phyloP scores from a whole-genome alignment of 2,888 invertebrate genomes.

The Orchestes rusci region DNA sequence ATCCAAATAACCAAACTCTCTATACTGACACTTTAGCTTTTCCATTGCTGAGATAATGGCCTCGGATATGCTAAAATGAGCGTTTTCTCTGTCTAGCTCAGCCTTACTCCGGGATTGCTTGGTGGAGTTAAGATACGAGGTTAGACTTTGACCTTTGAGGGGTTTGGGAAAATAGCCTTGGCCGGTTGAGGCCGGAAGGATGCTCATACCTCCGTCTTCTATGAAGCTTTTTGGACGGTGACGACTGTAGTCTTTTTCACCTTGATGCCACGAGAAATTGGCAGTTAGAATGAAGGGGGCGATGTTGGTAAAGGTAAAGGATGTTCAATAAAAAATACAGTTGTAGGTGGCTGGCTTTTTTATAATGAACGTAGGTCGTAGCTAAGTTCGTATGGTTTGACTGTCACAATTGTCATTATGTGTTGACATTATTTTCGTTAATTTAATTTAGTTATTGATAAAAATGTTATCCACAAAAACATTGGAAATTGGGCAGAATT shows the following conservation, averaged over 20 bases:
- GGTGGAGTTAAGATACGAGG: slow-evolving; percentile 64
- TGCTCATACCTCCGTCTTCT: slow-evolving; percentile 52
- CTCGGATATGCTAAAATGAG: slow-evolving; percentile 78
- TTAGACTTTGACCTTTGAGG: slow-evolving; percentile 61
- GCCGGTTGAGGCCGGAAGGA: slow-evolving; percentile 51
- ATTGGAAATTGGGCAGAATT: too few relatives aligned
- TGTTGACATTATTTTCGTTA: background rate
- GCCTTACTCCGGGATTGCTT: slow-evolving; percentile 65
- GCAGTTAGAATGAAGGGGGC: too few relatives aligned
- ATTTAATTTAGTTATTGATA: too few relatives aligned
- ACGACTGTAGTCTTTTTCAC: slow-evolving; percentile 45
- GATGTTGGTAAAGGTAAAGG: too few relatives aligned
- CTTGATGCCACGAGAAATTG: slow-evolving; percentile 26
- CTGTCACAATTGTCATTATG: too few relatives aligned
- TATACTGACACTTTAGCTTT: slow-evolving; percentile 55
- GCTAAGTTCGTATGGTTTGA: too few relatives aligned
- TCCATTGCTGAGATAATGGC: slow-evolving; percentile 78
- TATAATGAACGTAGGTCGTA: too few relatives aligned
- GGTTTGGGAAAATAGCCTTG: slow-evolving; percentile 54
- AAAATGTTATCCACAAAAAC: too few relatives aligned
- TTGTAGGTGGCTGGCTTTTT: too few relatives aligned
- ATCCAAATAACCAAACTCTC: slow-evolving; percentile 44
- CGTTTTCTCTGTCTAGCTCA: slow-evolving; percentile 76
- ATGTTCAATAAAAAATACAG: too few relatives aligned
- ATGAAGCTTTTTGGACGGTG: slow-evolving; percentile 51